phyloP scores from a whole-genome alignment of 2,113 vertebrate species.

The Alethe diademata region DNA sequence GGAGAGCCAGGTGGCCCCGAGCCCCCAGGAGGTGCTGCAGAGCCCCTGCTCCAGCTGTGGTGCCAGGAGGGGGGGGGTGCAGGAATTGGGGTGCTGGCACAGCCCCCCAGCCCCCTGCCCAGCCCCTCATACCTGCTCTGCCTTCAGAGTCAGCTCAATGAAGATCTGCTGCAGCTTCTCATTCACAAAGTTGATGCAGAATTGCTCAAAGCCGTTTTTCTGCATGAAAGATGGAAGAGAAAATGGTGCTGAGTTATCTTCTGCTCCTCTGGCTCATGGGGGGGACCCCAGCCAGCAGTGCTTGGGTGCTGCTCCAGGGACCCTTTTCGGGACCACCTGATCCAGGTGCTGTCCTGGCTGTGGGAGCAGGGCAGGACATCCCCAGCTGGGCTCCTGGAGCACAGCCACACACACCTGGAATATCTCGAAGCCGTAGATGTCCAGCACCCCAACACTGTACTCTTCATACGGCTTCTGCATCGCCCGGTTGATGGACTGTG shows the following conservation, averaged over 20 bases:
- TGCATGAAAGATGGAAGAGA: slow-evolving; percentile 31
- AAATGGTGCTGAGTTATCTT: not conserved
- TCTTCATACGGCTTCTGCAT: slow-evolving; percentile 92
- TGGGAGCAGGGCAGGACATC: not conserved
- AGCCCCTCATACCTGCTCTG: slow-evolving; percentile 84
- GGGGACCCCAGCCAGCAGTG: not conserved
- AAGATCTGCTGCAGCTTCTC: slow-evolving; percentile 99
- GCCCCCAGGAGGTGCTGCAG: not conserved
- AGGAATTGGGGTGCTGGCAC: not conserved
- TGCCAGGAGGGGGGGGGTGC: fast-evolving
- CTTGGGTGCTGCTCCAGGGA: not conserved
- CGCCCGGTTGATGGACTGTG: slow-evolving; percentile 89
- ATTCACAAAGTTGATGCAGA: slow-evolving; percentile 98
- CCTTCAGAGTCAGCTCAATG: slow-evolving; percentile 95
- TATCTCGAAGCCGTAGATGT: slow-evolving; percentile 98
- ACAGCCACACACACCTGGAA: slow-evolving; percentile 81
- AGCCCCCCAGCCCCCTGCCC: not conserved
- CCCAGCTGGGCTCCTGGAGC: not conserved
- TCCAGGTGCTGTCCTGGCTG: not conserved
- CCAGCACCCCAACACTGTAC: slow-evolving; percentile 91
- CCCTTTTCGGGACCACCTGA: fast-evolving
- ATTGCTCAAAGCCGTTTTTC: slow-evolving; percentile 98
- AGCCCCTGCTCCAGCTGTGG: fast-evolving
- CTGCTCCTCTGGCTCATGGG: not conserved
- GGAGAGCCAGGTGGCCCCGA: not conserved